Evolutionary conservation across 1,140 invertebrate genomes (phyloP), one percentile per base, ranked within the genome.

Genomic region (Drosophila erecta): DNA sequence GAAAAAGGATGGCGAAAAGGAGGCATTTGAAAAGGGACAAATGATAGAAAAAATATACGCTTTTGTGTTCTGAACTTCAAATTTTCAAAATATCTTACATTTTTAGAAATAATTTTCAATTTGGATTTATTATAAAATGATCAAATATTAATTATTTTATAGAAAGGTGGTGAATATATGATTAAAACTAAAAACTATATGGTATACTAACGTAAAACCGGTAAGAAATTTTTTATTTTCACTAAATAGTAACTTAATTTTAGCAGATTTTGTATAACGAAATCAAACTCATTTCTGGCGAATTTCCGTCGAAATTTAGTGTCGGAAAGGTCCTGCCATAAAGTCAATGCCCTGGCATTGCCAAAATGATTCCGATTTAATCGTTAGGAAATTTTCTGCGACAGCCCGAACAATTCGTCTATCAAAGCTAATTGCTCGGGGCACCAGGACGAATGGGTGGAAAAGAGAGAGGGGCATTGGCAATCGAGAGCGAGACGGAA

Each of bases 321-420:
- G 11, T 12, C 17, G 15, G 37, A 61, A 61, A 37, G 2, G 12
- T 22, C 11, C 54, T 27, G 0, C 1, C 20, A 30, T 44, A 46
- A 70, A 56, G 66, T 70, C 66, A 70, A 70, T 70, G 66, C 40
- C 64, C 66, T 70, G 50, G 37, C 43, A 17, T 24, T 57, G 50
- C 53, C 51, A 70, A 89, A 76, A 77, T 91, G 90, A 91, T 91
- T 91, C 76, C 74, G 78, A 91, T 81, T 89, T 91, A 91, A 91
- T 91, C 86, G 90, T 73, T 72, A 59, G 76, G 81, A 87, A 90
- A 87, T 79, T 84, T 84, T 72, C 84, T 12, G 58, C 53, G 53
- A 43, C 40, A 57, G 72, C 64, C 77, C 72, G 81, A 76, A 90
- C 83, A 91, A 81, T 89, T 84, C 62, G 61, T 76, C 65, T 79